Base-by-base conservation (phyloP, 2,113 vertebrate genomes). In the Esox niger region DNA sequence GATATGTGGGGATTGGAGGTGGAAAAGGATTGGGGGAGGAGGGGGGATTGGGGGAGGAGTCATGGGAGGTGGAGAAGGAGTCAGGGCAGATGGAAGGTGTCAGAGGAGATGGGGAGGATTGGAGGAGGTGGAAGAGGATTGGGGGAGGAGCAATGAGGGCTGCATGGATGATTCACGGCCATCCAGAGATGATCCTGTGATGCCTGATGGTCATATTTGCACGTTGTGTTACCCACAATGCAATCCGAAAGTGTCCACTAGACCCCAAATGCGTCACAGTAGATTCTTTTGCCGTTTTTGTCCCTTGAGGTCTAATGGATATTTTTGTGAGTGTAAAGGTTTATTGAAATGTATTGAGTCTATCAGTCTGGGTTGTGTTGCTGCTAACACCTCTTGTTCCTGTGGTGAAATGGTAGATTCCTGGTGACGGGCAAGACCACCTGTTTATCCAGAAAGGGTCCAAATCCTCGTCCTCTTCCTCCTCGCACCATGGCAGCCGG, bases 401-500 rank as follows among this genome's bases (percentile, higher is more conserved):
- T 61, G 73, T 23, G 47, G 7, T 60, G 4, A 21, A 64, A 66
- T 46, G 11, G 52, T 79, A 98, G 97, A 93, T 98, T 80, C 91
- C 93, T 62, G 93, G 92, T 71, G 96, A 97, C 10, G 90, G 92
- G 71, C 95, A 95, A 56, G 97, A 99, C 54, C 95, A 95, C 74
- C 85, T 98, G 84, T 93, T 94, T 21, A 85, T 96, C 75, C 97
- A 98, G 87, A 95, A 97, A 92, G 92, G 93, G 77, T 90, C 94
- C 80, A 96, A 97, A 75, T 89, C 95, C 21, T 94, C 95, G 75
- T 90, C 94, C 81, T 96, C 96, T 75, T 89, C 95, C n/a, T 94
- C 95, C 73, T 95, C 93, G 78, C 95, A 95, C 78, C 93, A 97
- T 73, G 88, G 92, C 89, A 94, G 92, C 89, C 92, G 95, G 31